A percentile compares a stretch with the other conserved stretches of the same genome.
phyloP scores from a whole-genome alignment of 2,888 invertebrate species.

The Muschampia plurimacula region DNA sequence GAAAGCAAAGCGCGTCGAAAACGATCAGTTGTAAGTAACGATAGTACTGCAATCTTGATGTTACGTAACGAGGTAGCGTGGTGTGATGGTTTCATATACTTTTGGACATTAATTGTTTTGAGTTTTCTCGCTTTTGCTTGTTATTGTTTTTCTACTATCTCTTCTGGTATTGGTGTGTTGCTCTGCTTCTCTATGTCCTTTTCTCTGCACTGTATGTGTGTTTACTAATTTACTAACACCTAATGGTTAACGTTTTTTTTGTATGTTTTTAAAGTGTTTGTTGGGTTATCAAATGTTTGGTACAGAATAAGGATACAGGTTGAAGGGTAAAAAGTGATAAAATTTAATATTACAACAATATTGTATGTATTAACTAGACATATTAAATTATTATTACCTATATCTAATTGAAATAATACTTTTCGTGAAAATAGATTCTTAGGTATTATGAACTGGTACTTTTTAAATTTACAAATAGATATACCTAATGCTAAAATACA shows the following conservation, averaged over 20 bases:
- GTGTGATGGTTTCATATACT: slow-evolving; percentile 75
- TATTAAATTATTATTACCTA: neutral
- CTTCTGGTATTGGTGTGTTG: slow-evolving; percentile 72
- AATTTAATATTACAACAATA: neutral
- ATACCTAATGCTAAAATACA: neutral
- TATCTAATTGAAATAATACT: neutral
- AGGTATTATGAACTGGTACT: neutral
- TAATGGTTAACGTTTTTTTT: slow-evolving; percentile 34
- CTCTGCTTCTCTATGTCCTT: slow-evolving; percentile 62
- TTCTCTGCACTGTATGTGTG: slow-evolving; percentile 56
- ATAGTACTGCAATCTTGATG: slow-evolving; percentile 68
- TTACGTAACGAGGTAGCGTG: slow-evolving; percentile 77
- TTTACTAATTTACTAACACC: slow-evolving; percentile 58
- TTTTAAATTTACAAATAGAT: neutral
- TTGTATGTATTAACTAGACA: neutral
- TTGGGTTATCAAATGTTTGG: slow-evolving; percentile 17
- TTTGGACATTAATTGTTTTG: slow-evolving; percentile 47
- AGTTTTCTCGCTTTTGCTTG: slow-evolving; percentile 67
- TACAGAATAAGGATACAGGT: slow-evolving; percentile 20
- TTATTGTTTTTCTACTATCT: slow-evolving; percentile 55
- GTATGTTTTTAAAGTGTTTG: slow-evolving; percentile 31
- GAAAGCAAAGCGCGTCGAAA: slow-evolving; percentile 56
- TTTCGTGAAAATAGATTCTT: neutral
- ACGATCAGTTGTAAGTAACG: slow-evolving; percentile 65
- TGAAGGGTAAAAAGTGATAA: slow-evolving; percentile 21